A percentile compares a stretch with the other conserved stretches of the same genome.
phyloP scores from a whole-genome alignment of 2,113 vertebrate species.

The Dendrocopos noguchii region DNA sequence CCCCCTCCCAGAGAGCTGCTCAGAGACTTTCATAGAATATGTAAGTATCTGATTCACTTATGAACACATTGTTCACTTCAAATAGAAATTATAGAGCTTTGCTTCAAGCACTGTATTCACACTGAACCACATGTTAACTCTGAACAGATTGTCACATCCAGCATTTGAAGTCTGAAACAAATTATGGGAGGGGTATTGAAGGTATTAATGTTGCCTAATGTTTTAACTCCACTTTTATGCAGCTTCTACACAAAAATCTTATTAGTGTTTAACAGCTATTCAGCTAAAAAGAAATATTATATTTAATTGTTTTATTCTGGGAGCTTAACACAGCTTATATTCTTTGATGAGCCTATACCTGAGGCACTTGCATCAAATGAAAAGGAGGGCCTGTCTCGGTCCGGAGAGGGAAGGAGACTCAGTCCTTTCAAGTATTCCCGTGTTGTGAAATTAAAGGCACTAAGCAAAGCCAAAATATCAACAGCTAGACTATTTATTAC shows the following conservation, averaged over 20 bases:
- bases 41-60: neutral
- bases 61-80: slow-evolving; percentile 14
- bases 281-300: neutral
- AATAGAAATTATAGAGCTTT: neutral
- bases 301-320: neutral
- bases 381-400: neutral
- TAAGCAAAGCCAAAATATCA: too few relatives aligned
- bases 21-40: neutral
- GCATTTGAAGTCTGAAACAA: slow-evolving; percentile 9
- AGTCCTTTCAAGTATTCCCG: too few relatives aligned
- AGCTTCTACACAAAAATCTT: neutral
- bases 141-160: slow-evolving; percentile 8
- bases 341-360: neutral
- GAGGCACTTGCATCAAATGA: neutral
- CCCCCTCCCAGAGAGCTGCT: neutral
- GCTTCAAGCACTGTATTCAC: neutral
- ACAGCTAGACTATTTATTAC: too few relatives aligned
- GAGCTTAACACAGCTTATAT: neutral
- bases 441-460: too few relatives aligned
- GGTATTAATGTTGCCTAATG: slow-evolving; percentile 10
- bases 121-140: neutral
- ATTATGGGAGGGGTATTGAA: slow-evolving; percentile 29
- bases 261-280: neutral
- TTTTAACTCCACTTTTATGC: slow-evolving; percentile 31
- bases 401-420: too few relatives aligned